These are phyloP conservation scores for Montipora capricornis DNA, from an alignment of 64 coral and sea anemone genomes.

Conservation along the genomic window DNA sequence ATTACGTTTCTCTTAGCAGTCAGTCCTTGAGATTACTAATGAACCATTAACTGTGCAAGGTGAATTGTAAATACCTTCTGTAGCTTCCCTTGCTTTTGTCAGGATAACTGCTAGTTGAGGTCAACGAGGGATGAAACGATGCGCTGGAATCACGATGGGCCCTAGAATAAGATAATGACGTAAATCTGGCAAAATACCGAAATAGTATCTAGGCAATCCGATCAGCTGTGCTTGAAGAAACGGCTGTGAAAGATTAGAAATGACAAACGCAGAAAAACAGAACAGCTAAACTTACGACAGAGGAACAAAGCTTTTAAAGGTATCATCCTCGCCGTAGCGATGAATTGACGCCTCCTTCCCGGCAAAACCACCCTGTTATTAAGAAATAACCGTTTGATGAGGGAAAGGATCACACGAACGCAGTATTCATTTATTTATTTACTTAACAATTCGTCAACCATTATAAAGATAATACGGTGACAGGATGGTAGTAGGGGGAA, in stretches of 20 bases:
- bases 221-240: neutral
- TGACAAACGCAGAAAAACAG: neutral
- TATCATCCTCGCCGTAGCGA: constrained; percentile 41
- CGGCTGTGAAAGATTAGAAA: neutral
- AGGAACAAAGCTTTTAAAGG: constrained; percentile 57
- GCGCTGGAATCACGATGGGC: constrained; percentile 72
- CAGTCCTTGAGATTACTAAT: too few relatives aligned
- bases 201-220: too few relatives aligned
- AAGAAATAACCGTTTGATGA: neutral
- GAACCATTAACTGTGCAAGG: too few relatives aligned
- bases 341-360: constrained; percentile 5
- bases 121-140: constrained; percentile 62
- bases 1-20: too few relatives aligned
- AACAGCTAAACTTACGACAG: constrained; percentile 64
- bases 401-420: too few relatives aligned
- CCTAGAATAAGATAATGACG: constrained; percentile 12
- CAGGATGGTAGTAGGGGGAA: too few relatives aligned
- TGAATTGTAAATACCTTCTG: constrained; percentile 34
- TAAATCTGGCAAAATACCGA: neutral
- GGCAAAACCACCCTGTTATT: constrained; percentile 23
- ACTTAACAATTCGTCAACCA: too few relatives aligned
- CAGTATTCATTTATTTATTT: too few relatives aligned
- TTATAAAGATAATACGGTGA: too few relatives aligned
- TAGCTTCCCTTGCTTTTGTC: constrained; percentile 55
- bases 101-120: constrained; percentile 50